A percentile compares a stretch with the other conserved stretches of the same genome.
These are phyloP conservation scores for Lepidurus packardi DNA, from an alignment of 1,140 invertebrate species.

Conservation along the genomic window DNA sequence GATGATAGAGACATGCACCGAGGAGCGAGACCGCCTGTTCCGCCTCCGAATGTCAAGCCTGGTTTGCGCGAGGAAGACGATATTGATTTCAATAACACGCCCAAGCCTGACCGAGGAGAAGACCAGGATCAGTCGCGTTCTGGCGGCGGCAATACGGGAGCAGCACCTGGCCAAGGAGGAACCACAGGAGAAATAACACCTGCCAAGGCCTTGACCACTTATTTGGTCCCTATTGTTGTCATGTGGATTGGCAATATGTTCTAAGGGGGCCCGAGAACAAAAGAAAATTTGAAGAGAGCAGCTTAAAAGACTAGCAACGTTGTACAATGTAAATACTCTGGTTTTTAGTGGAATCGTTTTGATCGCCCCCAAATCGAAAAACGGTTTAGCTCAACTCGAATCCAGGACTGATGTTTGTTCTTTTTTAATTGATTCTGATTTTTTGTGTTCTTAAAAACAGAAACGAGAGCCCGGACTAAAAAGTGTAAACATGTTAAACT, in stretches of 20 bases:
- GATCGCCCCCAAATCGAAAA: not conserved
- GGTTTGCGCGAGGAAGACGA: slow-evolving; percentile 8
- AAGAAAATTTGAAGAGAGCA: not conserved
- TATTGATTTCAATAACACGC: slow-evolving; percentile 23
- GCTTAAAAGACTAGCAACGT: not conserved
- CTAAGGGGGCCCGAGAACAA: slow-evolving; percentile 38
- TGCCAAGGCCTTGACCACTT: slow-evolving; percentile 60
- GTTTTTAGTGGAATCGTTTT: not conserved
- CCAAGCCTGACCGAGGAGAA: slow-evolving; percentile 33
- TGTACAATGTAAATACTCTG: slow-evolving; percentile 19
- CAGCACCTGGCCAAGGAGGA: not conserved
- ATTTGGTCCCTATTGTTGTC: slow-evolving; percentile 69
- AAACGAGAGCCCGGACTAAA: not conserved
- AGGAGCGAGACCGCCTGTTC: slow-evolving; percentile 32
- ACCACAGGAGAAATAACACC: slow-evolving; percentile 49
- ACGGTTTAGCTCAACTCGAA: slow-evolving; percentile 14
- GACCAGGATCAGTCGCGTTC: slow-evolving; percentile 51
- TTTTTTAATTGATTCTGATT: not conserved
- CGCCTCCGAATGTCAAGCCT: not conserved
- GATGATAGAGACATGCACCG: slow-evolving; percentile 37
- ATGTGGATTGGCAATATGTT: slow-evolving; percentile 75
- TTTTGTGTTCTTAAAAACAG: not conserved
- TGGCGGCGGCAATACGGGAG: slow-evolving; percentile 51
- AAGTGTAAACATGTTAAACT: not conserved
- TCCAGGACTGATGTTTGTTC: not conserved